Conservation (phyloP, 2,113 vertebrate genomes). For the Neotoma lepida region DNA sequence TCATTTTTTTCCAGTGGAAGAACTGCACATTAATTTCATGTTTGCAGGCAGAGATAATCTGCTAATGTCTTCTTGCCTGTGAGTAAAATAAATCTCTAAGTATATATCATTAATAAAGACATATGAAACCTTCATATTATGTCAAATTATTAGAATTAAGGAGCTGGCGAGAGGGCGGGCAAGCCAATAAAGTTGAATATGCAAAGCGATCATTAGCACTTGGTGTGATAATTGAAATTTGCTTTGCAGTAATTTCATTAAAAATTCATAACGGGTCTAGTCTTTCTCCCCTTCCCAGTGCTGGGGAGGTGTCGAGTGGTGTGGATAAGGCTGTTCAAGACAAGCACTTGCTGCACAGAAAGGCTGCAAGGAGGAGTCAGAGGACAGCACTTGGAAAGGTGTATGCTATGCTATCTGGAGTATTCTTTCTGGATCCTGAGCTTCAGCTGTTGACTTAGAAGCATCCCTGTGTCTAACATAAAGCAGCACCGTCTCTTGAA, state of each 20-base stretch:
- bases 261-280: constrained; percentile 73
- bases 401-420: fast-evolving
- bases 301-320: background rate
- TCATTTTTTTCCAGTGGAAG: background rate
- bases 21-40: background rate
- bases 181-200: constrained; percentile 67
- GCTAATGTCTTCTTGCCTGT: constrained; percentile 59
- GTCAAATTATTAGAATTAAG: constrained; percentile 78
- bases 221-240: constrained; percentile 79
- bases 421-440: background rate
- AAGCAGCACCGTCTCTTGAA: background rate
- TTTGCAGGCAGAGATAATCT: constrained; percentile 58
- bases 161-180: constrained; percentile 36
- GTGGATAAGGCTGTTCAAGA: fast-evolving
- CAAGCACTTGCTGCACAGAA: fast-evolving
- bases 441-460: background rate
- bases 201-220: constrained; percentile 69
- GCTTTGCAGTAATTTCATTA: constrained; percentile 78
- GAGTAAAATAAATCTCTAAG: constrained; percentile 71
- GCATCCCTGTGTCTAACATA: background rate
- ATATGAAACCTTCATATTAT: constrained; percentile 71
- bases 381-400: background rate
- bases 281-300: background rate
- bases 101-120: constrained; percentile 79
- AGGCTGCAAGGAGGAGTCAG: background rate